Conservation (phyloP, 35 echinoderm and acorn worm genomes). For the Anneissia japonica region DNA sequence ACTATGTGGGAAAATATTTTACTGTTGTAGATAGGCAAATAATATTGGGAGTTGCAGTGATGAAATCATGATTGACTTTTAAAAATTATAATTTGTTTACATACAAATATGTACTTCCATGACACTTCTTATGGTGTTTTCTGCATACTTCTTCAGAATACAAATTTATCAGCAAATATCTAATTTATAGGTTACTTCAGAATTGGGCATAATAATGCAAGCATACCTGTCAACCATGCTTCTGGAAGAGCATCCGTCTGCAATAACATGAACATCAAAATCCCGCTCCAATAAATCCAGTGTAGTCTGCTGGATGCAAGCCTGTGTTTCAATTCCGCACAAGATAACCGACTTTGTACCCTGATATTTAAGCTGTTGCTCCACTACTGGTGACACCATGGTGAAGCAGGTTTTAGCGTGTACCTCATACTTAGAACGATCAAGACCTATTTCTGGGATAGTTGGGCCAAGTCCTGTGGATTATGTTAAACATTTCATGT, state of each 20-base stretch:
- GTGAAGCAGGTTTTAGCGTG: slow-evolving; percentile 88
- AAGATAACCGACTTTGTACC: slow-evolving; percentile 76
- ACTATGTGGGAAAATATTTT: too few species aligned
- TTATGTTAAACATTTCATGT: not conserved
- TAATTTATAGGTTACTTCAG: too few species aligned
- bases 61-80: too few species aligned
- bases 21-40: too few species aligned
- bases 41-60: too few species aligned
- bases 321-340: slow-evolving; percentile 88
- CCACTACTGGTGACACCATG: slow-evolving; percentile 66
- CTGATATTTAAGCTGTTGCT: slow-evolving; percentile 50
- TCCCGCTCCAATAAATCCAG: slow-evolving; percentile 86
- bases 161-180: too few species aligned
- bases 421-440: slow-evolving; percentile 36
- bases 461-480: slow-evolving; percentile 75
- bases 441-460: slow-evolving; percentile 63
- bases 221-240: slow-evolving; percentile 91
- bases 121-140: too few species aligned
- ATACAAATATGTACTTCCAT: too few species aligned
- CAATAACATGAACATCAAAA: slow-evolving; percentile 90
- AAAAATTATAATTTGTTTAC: too few species aligned
- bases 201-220: too few species aligned
- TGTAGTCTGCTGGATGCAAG: slow-evolving; percentile 80
- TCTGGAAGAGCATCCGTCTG: slow-evolving; percentile 85
- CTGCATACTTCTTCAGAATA: too few species aligned